Conservation (phyloP, 2,113 vertebrate genomes). For the Argyrosomus japonicus region DNA sequence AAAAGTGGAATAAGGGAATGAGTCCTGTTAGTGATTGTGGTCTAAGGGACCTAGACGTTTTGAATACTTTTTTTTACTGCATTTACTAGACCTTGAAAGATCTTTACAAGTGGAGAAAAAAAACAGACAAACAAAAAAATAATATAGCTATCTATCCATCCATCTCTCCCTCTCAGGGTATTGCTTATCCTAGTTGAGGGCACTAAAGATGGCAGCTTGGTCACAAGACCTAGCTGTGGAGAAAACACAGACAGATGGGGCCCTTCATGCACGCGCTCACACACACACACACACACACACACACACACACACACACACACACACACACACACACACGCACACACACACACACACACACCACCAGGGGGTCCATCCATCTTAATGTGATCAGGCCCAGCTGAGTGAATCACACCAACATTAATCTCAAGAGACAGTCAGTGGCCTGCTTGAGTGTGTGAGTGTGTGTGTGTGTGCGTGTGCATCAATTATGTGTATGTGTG, state of each 20-base stretch:
- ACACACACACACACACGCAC: conserved; percentile 7
- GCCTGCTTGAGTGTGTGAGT: conserved; percentile 58
- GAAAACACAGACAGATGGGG: conserved; percentile 85
- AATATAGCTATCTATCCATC: conserved; percentile 51
- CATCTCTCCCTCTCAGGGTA: conserved; percentile 62
- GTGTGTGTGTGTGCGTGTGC: conserved; percentile 42
- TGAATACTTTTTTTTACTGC: too few species aligned
- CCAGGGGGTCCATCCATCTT: conserved; percentile 81
- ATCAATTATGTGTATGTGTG: conserved; percentile 43
- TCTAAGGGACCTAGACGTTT: neutral
- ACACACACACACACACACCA: conserved; percentile 52
- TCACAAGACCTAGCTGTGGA: conserved; percentile 78
- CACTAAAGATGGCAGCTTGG: conserved; percentile 78
- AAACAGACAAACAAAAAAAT: conserved; percentile 31
- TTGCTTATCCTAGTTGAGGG: conserved; percentile 72
- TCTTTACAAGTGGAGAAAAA: conserved; percentile 1
- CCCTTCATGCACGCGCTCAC: conserved; percentile 48
- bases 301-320: conserved; percentile 8
- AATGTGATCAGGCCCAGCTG: conserved; percentile 83
- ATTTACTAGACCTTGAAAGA: neutral
- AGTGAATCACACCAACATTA: conserved; percentile 84
- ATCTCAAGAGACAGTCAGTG: conserved; percentile 82
- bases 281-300: conserved; percentile 8
- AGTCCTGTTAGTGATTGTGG: neutral
- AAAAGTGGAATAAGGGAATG: too few species aligned